Conservation (phyloP, 2,888 invertebrate species). For the Drosophila histrio region DNA sequence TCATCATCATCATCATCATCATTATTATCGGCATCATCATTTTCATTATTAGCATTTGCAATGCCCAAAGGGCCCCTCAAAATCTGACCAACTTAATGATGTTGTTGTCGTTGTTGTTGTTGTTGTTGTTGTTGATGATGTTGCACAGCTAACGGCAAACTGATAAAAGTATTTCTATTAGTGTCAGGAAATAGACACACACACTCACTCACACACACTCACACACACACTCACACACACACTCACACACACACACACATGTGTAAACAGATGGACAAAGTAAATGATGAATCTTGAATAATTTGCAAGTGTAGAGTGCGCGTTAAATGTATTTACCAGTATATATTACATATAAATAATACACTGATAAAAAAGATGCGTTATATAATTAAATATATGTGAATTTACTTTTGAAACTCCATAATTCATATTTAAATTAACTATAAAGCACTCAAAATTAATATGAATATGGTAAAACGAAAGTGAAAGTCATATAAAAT, state of each 20-base stretch:
- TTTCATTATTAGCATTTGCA: slow-evolving; percentile 10
- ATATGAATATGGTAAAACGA: too few species aligned
- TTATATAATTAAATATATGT: too few species aligned
- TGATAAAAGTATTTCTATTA: slow-evolving; percentile 79
- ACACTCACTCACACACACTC: neutral
- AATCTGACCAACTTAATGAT: slow-evolving; percentile 21
- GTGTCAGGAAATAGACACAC: slow-evolving; percentile 64
- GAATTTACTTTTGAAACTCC: too few species aligned
- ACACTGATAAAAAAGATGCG: neutral
- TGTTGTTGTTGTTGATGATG: slow-evolving; percentile 10
- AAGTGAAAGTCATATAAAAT: too few species aligned
- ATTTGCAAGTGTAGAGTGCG: slow-evolving; percentile 52
- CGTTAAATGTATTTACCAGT: slow-evolving; percentile 17
- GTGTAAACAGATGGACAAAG: slow-evolving; percentile 26
- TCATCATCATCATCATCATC: slow-evolving; percentile 6
- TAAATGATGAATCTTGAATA: slow-evolving; percentile 62
- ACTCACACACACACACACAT: neutral
- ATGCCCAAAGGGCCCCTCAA: slow-evolving; percentile 39
- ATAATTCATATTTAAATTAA: too few species aligned
- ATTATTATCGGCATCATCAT: slow-evolving; percentile 2
- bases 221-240: neutral
- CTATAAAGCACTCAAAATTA: too few species aligned
- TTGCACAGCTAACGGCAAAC: slow-evolving; percentile 37
- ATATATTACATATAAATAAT: slow-evolving; percentile 4
- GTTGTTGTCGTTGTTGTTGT: slow-evolving; percentile 4